These are phyloP conservation scores for Eurystomus gularis DNA, from an alignment of 2,113 vertebrate species.

Conservation along the genomic window DNA sequence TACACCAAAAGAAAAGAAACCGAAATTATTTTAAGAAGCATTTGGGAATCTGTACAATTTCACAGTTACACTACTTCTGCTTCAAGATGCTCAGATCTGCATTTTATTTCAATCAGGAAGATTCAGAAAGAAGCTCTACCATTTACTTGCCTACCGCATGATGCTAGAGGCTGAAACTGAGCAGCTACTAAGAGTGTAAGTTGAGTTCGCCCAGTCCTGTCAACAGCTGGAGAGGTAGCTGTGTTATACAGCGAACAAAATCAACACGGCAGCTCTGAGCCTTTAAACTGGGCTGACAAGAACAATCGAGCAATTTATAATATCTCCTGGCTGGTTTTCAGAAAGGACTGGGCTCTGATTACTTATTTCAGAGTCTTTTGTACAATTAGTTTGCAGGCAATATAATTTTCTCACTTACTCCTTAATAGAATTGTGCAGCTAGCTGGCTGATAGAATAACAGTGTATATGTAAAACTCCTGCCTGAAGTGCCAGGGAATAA, in stretches of 20 bases:
- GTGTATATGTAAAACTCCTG: slow-evolving; percentile 38
- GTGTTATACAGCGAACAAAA: neutral
- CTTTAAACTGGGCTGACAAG: slow-evolving; percentile 53
- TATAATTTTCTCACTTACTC: slow-evolving; percentile 75
- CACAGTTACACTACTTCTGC: neutral
- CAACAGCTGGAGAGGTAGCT: neutral
- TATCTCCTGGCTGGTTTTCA: slow-evolving; percentile 66
- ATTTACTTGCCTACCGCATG: neutral
- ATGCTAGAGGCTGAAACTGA: slow-evolving; percentile 21
- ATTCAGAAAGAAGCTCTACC: neutral
- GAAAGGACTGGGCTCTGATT: slow-evolving; percentile 51
- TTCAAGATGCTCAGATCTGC: neutral
- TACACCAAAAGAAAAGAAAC: neutral
- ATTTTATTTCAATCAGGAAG: neutral
- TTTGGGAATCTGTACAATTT: neutral
- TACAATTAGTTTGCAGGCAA: slow-evolving; percentile 76
- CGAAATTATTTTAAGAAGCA: neutral
- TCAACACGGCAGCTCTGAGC: slow-evolving; percentile 40
- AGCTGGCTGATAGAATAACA: slow-evolving; percentile 68
- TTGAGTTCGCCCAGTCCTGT: slow-evolving; percentile 40
- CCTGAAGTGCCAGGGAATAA: slow-evolving; percentile 67
- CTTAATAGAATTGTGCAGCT: slow-evolving; percentile 71
- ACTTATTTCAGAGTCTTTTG: slow-evolving; percentile 70
- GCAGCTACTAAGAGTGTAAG: neutral
- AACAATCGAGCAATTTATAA: slow-evolving; percentile 45